Conservation (phyloP, 1,140 invertebrate species). For the Octopus bimaculoides region DNA sequence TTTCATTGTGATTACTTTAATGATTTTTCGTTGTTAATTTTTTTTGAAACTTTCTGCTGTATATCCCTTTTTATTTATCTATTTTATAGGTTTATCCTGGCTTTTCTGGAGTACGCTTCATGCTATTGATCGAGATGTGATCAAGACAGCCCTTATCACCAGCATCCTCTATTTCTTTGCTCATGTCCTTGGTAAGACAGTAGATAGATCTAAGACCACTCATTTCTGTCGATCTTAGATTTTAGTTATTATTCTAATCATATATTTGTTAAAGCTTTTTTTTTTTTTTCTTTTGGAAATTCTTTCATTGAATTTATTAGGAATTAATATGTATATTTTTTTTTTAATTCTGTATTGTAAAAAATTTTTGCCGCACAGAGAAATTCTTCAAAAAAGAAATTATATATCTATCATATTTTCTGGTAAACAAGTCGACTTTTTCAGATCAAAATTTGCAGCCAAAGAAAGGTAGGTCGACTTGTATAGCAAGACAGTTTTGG, state of each 20-base stretch:
- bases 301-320: too few relatives aligned
- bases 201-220: background rate
- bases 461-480: too few relatives aligned
- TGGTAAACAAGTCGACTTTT: too few relatives aligned
- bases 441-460: too few relatives aligned
- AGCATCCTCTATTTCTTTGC: slow-evolving; percentile 43
- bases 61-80: slow-evolving; percentile 14
- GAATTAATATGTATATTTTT: too few relatives aligned
- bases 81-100: slow-evolving; percentile 45
- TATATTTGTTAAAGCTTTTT: background rate
- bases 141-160: slow-evolving; percentile 40
- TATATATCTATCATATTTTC: too few relatives aligned
- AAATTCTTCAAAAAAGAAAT: too few relatives aligned
- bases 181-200: slow-evolving; percentile 47
- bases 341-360: too few relatives aligned
- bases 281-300: background rate
- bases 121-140: slow-evolving; percentile 47
- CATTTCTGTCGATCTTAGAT: background rate
- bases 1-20: too few relatives aligned
- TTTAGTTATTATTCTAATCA: background rate
- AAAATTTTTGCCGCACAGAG: too few relatives aligned
- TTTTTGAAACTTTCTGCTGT: background rate
- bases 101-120: slow-evolving; percentile 52
- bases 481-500: too few relatives aligned
- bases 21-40: background rate